A percentile compares a stretch with the other conserved stretches of the same genome.
phyloP scores from a whole-genome alignment of 2,113 vertebrate genomes.

The Grammomys surdaster region DNA sequence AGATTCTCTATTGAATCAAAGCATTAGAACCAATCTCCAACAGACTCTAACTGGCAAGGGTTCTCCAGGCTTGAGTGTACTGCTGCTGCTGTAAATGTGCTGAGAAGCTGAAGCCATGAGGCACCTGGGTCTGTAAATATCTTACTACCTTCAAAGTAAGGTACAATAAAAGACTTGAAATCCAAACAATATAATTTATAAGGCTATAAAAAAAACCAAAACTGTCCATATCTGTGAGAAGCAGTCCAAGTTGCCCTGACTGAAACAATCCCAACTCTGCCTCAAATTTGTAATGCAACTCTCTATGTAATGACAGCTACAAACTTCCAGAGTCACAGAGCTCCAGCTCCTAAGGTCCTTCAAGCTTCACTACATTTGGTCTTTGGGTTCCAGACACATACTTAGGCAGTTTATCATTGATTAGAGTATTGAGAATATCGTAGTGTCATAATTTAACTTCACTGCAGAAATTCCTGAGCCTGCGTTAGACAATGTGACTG shows the following conservation, averaged over 20 bases:
- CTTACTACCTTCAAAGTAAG: slow-evolving; percentile 9
- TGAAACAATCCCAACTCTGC: background rate
- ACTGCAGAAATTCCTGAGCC: background rate
- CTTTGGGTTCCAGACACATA: background rate
- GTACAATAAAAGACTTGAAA: background rate
- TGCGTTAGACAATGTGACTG: background rate
- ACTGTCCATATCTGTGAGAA: background rate
- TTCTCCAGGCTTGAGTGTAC: background rate
- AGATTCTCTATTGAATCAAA: too few relatives aligned
- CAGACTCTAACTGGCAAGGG: background rate
- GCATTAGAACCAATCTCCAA: too few relatives aligned
- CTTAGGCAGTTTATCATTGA: background rate
- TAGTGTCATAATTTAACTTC: background rate
- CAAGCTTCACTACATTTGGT: slow-evolving; percentile 9
- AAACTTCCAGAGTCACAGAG: background rate
- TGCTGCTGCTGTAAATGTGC: background rate
- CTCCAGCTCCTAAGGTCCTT: background rate
- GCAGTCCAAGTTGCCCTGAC: background rate
- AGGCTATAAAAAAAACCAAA: background rate
- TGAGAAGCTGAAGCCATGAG: background rate
- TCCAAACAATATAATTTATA: slow-evolving; percentile 24
- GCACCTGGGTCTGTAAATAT: background rate
- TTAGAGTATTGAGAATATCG: background rate
- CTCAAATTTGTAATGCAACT: background rate
- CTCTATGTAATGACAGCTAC: background rate